Base-by-base conservation (phyloP, 2,888 invertebrate genomes). In the Helleia helle region DNA sequence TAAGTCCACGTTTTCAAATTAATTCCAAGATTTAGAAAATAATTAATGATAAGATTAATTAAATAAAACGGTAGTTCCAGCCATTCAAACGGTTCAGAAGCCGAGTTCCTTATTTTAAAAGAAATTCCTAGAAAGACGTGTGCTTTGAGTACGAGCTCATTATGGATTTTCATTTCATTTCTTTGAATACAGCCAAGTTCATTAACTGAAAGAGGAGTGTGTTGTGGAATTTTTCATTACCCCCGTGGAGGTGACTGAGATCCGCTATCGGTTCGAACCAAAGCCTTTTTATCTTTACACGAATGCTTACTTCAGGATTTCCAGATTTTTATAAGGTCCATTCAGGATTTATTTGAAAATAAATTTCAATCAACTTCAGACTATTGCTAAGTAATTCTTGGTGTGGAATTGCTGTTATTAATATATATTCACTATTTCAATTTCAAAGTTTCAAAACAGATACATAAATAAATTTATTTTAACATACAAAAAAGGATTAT, bases 211-310 rank as follows among this genome's bases (percentile, higher is more conserved):
- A 54, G 47, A 46, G 48, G 50, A 41, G 50, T 49, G 54, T 53
- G 58, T 49, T 51, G 58, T 65, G 72, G 80, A 77, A 81, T 81
- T 83, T 83, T 81, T 80, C 79, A 80, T 83, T 76, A 72, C 59
- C 55, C 52, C 18, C 13, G 17, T 18, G 18, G 50, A 48, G 44
- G 42, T 56, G 61, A 71, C 71, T 67, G 65, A 68, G 62, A 22
- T 18, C 5, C 18, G 22, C 9, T n/a, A 8, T 6, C 22, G 34
- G 18, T 12, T 34, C n/a, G n/a, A n/a, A n/a, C n/a, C n/a, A n/a
- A n/a, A n/a, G n/a, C n/a, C n/a, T n/a, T n/a, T n/a, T n/a, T 22
- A 22, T 22, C 3, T 22, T 6, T 22, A 8, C 4, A 22, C 22
- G 22, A n/a, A n/a, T n/a, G n/a, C n/a, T n/a, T n/a, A n/a, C n/a